Conservation (phyloP, 2,113 vertebrate genomes). For the Fregata magnificens region DNA sequence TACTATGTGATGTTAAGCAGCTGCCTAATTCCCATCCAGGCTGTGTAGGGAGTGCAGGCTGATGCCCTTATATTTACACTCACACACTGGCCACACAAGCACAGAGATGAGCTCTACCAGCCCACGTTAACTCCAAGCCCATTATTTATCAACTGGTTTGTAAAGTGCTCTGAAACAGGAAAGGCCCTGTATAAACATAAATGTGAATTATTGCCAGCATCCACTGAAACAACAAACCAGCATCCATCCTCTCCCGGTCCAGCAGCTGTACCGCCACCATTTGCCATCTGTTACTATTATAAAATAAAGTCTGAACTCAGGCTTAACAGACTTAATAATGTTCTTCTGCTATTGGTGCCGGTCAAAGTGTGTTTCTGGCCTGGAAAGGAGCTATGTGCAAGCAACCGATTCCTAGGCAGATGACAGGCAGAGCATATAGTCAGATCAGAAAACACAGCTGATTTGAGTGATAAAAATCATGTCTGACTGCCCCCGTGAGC, state of each 20-base stretch:
- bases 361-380: not conserved
- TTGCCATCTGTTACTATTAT: conserved; percentile 28
- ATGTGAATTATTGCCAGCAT: not conserved
- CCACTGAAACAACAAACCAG: not conserved
- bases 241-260: not conserved
- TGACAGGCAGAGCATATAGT: not conserved
- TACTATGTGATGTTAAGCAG: not conserved
- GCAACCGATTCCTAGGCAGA: not conserved
- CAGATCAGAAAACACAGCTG: not conserved
- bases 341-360: not conserved
- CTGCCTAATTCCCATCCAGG: not conserved
- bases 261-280: not conserved
- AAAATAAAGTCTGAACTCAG: not conserved
- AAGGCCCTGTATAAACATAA: not conserved
- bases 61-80: not conserved
- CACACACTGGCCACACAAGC: not conserved
- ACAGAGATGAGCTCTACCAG: not conserved
- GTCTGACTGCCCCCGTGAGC: not conserved
- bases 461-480: not conserved
- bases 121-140: not conserved
- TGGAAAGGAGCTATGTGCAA: not conserved
- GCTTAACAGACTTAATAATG: not conserved
- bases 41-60: not conserved
- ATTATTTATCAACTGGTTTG: not conserved
- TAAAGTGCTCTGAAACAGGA: not conserved